Evolutionary conservation across 2,797 vertebrate genomes (phyloP).

Genomic region (Pangasius macronema): DNA sequence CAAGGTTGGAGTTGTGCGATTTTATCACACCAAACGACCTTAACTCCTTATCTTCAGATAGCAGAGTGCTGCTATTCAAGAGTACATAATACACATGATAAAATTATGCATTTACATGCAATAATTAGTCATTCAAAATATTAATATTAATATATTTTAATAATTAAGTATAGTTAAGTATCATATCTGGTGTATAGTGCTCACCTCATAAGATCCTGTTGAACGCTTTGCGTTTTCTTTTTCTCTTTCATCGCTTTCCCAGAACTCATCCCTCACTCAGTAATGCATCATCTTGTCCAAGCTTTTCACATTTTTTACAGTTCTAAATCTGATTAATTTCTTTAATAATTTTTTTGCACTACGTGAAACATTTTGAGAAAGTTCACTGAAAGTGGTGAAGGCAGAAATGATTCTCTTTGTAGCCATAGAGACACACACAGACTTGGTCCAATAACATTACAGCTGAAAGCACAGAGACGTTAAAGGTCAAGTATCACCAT

Average conservation of each 20-base stretch:
- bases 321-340: background rate
- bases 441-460: constrained; percentile 37
- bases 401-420: constrained; percentile 24
- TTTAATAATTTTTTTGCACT: background rate
- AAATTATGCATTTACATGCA: too few relatives aligned
- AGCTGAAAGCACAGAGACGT: constrained; percentile 30
- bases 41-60: background rate
- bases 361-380: background rate
- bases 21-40: background rate
- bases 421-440: constrained; percentile 37
- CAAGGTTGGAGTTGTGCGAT: background rate
- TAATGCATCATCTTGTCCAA: background rate
- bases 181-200: background rate
- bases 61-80: background rate
- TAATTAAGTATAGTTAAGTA: background rate
- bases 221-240: background rate
- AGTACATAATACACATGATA: background rate
- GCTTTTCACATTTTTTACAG: background rate
- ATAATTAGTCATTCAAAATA: background rate
- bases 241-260: background rate
- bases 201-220: constrained; percentile 25
- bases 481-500: constrained; percentile 25
- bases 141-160: background rate
- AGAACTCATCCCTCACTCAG: constrained; percentile 14
- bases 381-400: constrained; percentile 13